Conservation (phyloP, 2,113 vertebrate genomes). For the Cygnus atratus region DNA sequence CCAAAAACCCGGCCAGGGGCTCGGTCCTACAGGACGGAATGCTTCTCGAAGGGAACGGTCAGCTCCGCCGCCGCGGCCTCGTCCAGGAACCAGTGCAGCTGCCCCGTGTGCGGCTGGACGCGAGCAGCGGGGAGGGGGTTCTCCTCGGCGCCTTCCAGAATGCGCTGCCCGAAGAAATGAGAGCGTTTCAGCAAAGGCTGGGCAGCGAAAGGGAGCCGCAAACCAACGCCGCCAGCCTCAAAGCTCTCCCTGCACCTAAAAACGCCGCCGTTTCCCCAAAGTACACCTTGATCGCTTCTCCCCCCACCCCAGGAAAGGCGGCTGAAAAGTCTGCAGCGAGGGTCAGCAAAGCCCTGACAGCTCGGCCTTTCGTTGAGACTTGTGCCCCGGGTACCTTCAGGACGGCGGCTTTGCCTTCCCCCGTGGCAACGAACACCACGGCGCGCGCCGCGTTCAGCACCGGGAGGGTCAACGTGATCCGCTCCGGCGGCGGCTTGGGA, state of each 20-base stretch:
- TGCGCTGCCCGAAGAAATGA: constrained; percentile 71
- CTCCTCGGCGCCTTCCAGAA: constrained; percentile 83
- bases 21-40: constrained; percentile 58
- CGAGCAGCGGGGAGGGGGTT: constrained; percentile 81
- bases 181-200: rapidly evolving
- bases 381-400: constrained; percentile 77
- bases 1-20: background rate
- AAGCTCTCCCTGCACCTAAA: background rate
- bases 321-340: background rate
- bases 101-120: constrained; percentile 79
- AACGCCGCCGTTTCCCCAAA: background rate
- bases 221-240: too few relatives aligned
- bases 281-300: too few relatives aligned
- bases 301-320: background rate
- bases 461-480: constrained; percentile 88
- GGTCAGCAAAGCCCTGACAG: background rate
- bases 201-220: rapidly evolving
- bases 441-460: constrained; percentile 87
- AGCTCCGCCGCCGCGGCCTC: constrained; percentile 85
- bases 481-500: constrained; percentile 87
- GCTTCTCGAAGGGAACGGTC: constrained; percentile 82
- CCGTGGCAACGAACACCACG: constrained; percentile 89
- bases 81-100: constrained; percentile 90
- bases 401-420: constrained; percentile 87
- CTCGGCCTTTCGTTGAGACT: too few relatives aligned